Evolutionary conservation across 2,797 vertebrate species (phyloP).

Genomic region (Arctocebus calabarensis): DNA sequence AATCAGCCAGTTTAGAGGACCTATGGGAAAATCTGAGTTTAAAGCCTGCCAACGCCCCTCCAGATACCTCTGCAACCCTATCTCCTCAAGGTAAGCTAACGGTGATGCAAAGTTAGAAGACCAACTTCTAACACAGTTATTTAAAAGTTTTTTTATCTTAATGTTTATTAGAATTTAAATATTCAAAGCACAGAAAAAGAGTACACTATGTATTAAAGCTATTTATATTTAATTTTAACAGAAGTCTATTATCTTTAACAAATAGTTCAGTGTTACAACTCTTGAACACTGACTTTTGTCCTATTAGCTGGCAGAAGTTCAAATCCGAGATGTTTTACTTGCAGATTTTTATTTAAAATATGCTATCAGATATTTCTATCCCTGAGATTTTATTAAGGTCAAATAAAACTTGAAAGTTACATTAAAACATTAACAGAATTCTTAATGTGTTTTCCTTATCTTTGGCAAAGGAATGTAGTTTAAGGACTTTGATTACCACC

Average conservation of each 20-base stretch:
- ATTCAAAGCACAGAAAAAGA: conserved; percentile 50
- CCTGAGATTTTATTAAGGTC: conserved; percentile 58
- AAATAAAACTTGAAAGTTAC: conserved; percentile 59
- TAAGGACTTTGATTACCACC: conserved; percentile 46
- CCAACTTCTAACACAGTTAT: conserved; percentile 23
- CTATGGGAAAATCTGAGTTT: conserved; percentile 94
- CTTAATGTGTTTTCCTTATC: conserved; percentile 44
- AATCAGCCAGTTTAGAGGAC: conserved; percentile 93
- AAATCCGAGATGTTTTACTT: conserved; percentile 66
- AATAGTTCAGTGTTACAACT: conserved; percentile 73
- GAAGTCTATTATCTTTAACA: conserved; percentile 77
- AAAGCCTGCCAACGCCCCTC: conserved; percentile 90
- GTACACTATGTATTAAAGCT: conserved; percentile 65
- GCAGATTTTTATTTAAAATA: conserved; percentile 64
- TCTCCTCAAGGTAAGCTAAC: conserved; percentile 91
- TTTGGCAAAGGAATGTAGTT: conserved; percentile 38
- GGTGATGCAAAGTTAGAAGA: not conserved
- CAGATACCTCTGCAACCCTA: conserved; percentile 89
- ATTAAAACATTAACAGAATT: conserved; percentile 54
- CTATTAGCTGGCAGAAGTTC: conserved; percentile 74
- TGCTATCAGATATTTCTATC: conserved; percentile 61
- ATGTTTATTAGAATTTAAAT: conserved; percentile 73
- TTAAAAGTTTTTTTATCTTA: conserved; percentile 50
- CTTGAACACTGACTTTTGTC: conserved; percentile 66
- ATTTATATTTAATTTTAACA: conserved; percentile 77